Evolutionary conservation across 2,888 invertebrate species (phyloP).

Genomic region (Drosophila koepferae): DNA sequence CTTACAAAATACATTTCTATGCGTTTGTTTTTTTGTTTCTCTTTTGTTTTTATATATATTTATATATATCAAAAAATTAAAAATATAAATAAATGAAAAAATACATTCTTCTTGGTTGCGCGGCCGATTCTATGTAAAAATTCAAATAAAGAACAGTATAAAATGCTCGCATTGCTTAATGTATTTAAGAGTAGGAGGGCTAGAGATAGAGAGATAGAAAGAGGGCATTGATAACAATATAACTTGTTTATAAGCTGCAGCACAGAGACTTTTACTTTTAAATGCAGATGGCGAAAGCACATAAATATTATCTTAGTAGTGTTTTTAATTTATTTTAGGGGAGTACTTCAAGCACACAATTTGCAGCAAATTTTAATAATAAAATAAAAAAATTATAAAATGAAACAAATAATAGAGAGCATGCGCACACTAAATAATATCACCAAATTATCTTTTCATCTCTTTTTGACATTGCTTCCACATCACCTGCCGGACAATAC

Average conservation of each 20-base stretch:
- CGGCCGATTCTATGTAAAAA: constrained; percentile 47
- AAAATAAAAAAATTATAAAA: background rate
- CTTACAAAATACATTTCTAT: constrained; percentile 52
- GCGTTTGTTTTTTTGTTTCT: constrained; percentile 15
- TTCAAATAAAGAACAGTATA: constrained; percentile 72
- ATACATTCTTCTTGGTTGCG: constrained; percentile 58
- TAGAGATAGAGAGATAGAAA: constrained; percentile 21
- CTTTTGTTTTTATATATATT: constrained; percentile 6
- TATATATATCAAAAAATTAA: constrained; percentile 62
- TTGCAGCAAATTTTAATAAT: constrained; percentile 19
- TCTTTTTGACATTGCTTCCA: constrained; percentile 49
- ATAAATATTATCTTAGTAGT: constrained; percentile 8
- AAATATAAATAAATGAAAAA: constrained; percentile 58
- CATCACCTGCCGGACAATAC: constrained; percentile 29
- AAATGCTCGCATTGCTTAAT: constrained; percentile 60
- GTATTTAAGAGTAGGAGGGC: constrained; percentile 38
- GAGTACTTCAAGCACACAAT: constrained; percentile 44
- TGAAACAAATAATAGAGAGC: constrained; percentile 39
- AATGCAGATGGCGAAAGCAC: constrained; percentile 72
- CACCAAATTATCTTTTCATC: constrained; percentile 64
- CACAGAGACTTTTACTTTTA: constrained; percentile 40
- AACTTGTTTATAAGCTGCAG: constrained; percentile 39
- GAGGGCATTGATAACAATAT: constrained; percentile 35
- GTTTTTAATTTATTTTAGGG: constrained; percentile 6
- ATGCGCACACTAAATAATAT: constrained; percentile 76